Evolutionary conservation across 2,888 invertebrate species (phyloP).

Genomic region (Acrobasis consociella): DNA sequence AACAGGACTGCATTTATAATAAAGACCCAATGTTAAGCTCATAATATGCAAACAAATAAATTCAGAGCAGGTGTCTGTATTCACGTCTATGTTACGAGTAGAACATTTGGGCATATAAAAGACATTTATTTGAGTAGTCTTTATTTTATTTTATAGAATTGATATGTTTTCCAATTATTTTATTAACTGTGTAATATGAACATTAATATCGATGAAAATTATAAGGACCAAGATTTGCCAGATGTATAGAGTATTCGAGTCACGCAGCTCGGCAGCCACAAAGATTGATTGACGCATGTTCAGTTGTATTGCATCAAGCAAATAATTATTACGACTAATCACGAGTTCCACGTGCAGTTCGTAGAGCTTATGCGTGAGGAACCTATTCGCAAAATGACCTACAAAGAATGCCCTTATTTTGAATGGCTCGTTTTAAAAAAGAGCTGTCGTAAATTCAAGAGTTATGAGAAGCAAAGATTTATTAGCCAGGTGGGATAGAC

Average conservation of each 20-base stretch:
- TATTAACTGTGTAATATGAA: not conserved
- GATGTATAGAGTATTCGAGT: conserved; percentile 29
- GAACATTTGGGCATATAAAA: not conserved
- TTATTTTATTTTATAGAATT: not conserved
- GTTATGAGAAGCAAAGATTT: conserved; percentile 27
- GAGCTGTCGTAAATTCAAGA: not conserved
- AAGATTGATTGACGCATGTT: conserved; percentile 59
- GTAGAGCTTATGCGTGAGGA: not conserved
- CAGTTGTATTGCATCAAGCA: conserved; percentile 50
- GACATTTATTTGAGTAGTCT: too few species aligned
- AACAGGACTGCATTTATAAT: too few species aligned
- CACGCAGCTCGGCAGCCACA: conserved; percentile 25
- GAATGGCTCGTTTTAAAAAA: not conserved
- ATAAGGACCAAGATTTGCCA: conserved; percentile 27
- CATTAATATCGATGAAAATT: not conserved
- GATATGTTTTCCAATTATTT: not conserved
- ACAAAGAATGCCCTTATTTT: not conserved
- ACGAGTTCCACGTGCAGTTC: conserved; percentile 54
- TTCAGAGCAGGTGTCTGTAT: too few species aligned
- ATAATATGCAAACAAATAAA: too few species aligned
- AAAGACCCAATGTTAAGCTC: too few species aligned
- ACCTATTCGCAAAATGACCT: not conserved
- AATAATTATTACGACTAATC: conserved; percentile 53
- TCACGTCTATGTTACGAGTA: too few species aligned
- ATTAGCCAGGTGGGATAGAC: conserved; percentile 24